These are phyloP conservation scores for Agriopis leucophaearia DNA, from an alignment of 2,888 invertebrate species.

Conservation along the genomic window DNA sequence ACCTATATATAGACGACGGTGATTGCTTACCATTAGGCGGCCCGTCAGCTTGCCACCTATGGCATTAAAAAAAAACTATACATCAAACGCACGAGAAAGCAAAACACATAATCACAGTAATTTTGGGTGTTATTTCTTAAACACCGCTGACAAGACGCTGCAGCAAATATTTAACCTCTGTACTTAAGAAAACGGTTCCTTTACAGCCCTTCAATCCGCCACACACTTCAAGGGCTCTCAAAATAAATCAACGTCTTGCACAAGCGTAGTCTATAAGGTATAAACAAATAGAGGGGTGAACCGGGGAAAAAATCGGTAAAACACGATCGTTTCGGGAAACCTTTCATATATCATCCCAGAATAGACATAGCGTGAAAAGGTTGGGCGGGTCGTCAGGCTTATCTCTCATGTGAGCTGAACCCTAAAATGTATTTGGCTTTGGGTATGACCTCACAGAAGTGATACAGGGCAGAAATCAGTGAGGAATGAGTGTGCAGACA, in stretches of 20 bases:
- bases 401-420: constrained; percentile 46
- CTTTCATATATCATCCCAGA: constrained; percentile 45
- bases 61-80: too few relatives aligned
- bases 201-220: constrained; percentile 20
- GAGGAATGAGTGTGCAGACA: constrained; percentile 11
- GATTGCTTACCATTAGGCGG: too few relatives aligned
- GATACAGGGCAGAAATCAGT: constrained; percentile 29
- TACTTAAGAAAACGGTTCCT: constrained; percentile 4
- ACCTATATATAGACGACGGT: too few relatives aligned
- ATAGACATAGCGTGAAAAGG: constrained; percentile 47
- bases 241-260: constrained; percentile 34
- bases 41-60: too few relatives aligned
- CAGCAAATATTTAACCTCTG: constrained; percentile 20
- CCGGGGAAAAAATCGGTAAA: constrained; percentile 28
- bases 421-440: constrained; percentile 41
- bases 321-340: constrained; percentile 29
- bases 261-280: constrained; percentile 28
- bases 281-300: constrained; percentile 29
- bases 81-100: neutral
- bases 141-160: neutral
- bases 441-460: constrained; percentile 30
- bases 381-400: constrained; percentile 38
- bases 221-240: constrained; percentile 21
- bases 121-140: neutral
- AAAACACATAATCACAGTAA: neutral